Percentiles rank a stretch among this genome's conserved stretches.
These are phyloP conservation scores for Urocolius indicus DNA, from an alignment of 2,113 vertebrate genomes.

Conservation along the genomic window DNA sequence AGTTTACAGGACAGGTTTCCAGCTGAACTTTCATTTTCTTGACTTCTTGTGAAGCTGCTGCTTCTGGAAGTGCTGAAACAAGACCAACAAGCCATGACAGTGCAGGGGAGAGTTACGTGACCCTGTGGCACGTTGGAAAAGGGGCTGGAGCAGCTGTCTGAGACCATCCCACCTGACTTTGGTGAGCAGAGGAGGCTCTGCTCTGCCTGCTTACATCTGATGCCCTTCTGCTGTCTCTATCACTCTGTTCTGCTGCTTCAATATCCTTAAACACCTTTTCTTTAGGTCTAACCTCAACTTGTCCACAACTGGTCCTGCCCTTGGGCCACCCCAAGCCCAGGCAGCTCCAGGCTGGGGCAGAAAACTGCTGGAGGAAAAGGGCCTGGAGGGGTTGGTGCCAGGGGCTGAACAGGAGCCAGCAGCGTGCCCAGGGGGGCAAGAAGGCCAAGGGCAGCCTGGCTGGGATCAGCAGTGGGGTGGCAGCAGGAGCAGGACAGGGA, in stretches of 20 bases:
- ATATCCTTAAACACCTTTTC: not conserved
- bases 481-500: no score
- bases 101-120: accelerated
- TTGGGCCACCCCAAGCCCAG: no score
- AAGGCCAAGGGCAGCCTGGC: no score
- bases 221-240: not conserved
- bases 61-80: not conserved
- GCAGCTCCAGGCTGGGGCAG: no score
- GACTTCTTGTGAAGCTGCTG: not conserved
- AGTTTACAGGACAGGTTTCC: not conserved
- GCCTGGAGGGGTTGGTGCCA: no score
- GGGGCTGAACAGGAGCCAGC: no score
- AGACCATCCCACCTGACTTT: not conserved
- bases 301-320: not conserved
- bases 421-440: no score
- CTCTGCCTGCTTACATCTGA: accelerated
- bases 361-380: no score
- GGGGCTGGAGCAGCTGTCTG: not conserved
- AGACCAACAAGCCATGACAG: not conserved
- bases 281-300: not conserved
- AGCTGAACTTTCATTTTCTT: not conserved
- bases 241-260: not conserved
- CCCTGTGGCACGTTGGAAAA: accelerated
- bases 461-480: no score
- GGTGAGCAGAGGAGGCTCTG: not conserved